phyloP scores from a whole-genome alignment of 1,140 invertebrate genomes.

The Polypedilum pembai region DNA sequence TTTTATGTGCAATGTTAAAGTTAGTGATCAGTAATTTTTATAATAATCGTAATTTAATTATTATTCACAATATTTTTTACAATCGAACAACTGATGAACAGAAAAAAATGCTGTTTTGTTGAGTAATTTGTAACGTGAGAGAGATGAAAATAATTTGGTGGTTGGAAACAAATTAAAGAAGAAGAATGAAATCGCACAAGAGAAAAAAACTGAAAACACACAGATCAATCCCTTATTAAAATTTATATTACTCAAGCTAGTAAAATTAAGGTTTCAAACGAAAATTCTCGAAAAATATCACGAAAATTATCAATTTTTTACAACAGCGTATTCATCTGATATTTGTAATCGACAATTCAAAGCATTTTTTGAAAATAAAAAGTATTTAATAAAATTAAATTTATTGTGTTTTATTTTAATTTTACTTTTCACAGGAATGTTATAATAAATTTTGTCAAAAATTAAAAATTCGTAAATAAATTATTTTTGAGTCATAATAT shows the following conservation, averaged over 20 bases:
- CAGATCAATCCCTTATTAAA: background rate
- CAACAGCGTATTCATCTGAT: no score
- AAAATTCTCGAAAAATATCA: background rate
- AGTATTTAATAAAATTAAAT: no score
- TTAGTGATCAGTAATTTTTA: conserved; percentile 15
- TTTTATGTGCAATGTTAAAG: conserved; percentile 22
- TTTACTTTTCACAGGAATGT: no score
- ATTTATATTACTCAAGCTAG: background rate
- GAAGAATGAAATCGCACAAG: background rate
- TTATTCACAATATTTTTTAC: conserved; percentile 12
- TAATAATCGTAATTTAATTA: conserved; percentile 8
- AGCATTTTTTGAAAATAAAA: no score
- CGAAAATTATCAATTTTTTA: no score
- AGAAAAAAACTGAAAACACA: background rate
- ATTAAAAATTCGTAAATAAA: no score
- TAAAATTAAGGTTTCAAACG: conserved; percentile 11
- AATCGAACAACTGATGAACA: background rate
- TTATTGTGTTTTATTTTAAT: no score
- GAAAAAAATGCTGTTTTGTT: background rate
- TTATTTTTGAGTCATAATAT: no score
- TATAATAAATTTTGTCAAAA: no score
- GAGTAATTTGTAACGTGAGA: background rate
- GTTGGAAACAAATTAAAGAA: conserved; percentile 10
- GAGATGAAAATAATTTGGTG: conserved; percentile 12
- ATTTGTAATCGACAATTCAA: no score